phyloP scores from a whole-genome alignment of 2,797 vertebrate species.

The Argya squamiceps region DNA sequence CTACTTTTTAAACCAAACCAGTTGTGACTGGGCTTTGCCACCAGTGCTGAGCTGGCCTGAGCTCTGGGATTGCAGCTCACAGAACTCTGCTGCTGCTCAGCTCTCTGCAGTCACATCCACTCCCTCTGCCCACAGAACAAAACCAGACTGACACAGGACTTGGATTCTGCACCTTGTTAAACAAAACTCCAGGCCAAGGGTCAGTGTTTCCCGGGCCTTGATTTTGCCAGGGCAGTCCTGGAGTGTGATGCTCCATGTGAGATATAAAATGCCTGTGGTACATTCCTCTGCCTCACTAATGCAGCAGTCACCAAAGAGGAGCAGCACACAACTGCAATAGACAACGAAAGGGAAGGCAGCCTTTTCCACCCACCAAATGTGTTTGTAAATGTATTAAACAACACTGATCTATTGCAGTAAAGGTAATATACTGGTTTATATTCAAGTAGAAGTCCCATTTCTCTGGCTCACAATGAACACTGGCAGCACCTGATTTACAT shows the following conservation, averaged over 20 bases:
- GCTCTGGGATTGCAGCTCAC: background rate
- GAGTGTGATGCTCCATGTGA: background rate
- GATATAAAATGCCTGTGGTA: background rate
- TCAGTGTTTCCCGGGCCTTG: background rate
- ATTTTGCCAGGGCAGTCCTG: background rate
- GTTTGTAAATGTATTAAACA: conserved; percentile 29
- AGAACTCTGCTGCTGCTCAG: accelerated
- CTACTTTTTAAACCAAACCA: background rate
- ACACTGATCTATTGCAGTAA: background rate
- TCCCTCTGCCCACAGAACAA: background rate
- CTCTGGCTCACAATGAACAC: conserved; percentile 15
- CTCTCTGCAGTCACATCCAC: accelerated
- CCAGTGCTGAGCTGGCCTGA: background rate
- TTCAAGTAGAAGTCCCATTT: conserved; percentile 11
- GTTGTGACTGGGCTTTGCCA: background rate
- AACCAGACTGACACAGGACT: background rate
- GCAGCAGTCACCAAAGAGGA: background rate
- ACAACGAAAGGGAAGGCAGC: background rate
- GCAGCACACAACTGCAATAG: background rate
- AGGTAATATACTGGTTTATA: conserved; percentile 35
- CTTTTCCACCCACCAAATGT: background rate
- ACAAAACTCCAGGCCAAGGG: background rate
- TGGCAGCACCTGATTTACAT: conserved; percentile 5
- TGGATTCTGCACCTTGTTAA: background rate
- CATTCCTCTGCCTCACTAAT: background rate